Evolutionary conservation across 2,113 vertebrate genomes (phyloP).

Genomic region (Chloebia gouldiae): DNA sequence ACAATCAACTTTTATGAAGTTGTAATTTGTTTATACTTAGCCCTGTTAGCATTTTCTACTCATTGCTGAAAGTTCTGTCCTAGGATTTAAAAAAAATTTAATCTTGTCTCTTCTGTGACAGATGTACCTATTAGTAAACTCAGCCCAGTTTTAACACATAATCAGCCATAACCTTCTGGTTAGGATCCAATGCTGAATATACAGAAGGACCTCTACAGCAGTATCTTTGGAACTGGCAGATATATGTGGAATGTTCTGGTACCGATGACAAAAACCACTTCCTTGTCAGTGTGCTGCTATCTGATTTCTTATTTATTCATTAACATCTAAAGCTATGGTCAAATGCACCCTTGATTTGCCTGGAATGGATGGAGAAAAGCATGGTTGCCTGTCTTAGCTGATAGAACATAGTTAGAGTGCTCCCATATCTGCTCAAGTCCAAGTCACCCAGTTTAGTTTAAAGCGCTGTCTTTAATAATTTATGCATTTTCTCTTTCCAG

Average conservation of each 20-base stretch:
- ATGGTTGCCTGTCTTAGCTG: background rate
- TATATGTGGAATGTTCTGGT: fast-evolving
- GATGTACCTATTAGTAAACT: background rate
- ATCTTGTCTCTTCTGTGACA: background rate
- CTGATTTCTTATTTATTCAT: background rate
- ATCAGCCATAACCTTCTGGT: background rate
- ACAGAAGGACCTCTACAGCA: background rate
- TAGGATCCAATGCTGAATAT: background rate
- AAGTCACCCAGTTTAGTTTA: background rate
- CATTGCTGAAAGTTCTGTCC: background rate
- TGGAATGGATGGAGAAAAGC: background rate
- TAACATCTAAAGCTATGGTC: background rate
- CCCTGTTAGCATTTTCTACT: background rate
- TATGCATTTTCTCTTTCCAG: background rate
- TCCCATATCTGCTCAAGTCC: background rate
- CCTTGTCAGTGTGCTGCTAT: background rate
- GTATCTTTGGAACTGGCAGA: background rate
- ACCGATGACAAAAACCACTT: background rate
- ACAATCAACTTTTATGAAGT: background rate
- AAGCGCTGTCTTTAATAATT: background rate
- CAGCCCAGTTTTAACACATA: background rate
- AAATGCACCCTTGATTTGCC: background rate
- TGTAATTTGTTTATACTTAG: background rate
- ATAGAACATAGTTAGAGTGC: background rate
- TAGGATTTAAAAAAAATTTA: background rate